A percentile compares a stretch with the other conserved stretches of the same genome.
phyloP scores from a whole-genome alignment of 2,113 vertebrate species.

The Oceanodroma tethys region DNA sequence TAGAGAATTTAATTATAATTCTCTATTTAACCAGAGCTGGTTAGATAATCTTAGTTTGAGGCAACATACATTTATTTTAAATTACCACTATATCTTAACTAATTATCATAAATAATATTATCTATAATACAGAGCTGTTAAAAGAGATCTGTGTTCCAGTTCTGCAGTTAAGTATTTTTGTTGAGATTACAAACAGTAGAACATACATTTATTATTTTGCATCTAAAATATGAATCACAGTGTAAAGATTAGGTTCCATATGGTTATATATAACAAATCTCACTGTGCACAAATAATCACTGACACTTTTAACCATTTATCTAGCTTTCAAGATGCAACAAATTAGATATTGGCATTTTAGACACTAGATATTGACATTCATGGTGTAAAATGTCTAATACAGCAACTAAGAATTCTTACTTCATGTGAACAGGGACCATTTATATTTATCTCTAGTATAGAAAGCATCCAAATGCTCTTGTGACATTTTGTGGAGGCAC shows the following conservation, averaged over 20 bases:
- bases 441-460: not conserved
- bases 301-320: not conserved
- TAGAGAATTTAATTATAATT: not conserved
- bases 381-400: not conserved
- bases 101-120: not conserved
- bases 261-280: not conserved
- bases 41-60: not conserved
- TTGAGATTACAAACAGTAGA: not conserved
- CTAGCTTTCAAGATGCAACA: not conserved
- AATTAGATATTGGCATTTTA: not conserved
- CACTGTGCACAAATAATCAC: not conserved
- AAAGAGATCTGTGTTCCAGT: not conserved
- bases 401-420: not conserved
- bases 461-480: not conserved
- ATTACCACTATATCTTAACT: not conserved
- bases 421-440: not conserved
- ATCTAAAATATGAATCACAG: slow-evolving; percentile 7
- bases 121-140: not conserved
- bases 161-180: not conserved
- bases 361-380: not conserved
- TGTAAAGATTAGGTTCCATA: not conserved
- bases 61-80: slow-evolving; percentile 23
- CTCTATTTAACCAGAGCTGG: not conserved
- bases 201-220: not conserved
- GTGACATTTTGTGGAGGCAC: not conserved